These are phyloP conservation scores for Chloropsis hardwickii DNA, from an alignment of 2,113 vertebrate species.

Conservation along the genomic window DNA sequence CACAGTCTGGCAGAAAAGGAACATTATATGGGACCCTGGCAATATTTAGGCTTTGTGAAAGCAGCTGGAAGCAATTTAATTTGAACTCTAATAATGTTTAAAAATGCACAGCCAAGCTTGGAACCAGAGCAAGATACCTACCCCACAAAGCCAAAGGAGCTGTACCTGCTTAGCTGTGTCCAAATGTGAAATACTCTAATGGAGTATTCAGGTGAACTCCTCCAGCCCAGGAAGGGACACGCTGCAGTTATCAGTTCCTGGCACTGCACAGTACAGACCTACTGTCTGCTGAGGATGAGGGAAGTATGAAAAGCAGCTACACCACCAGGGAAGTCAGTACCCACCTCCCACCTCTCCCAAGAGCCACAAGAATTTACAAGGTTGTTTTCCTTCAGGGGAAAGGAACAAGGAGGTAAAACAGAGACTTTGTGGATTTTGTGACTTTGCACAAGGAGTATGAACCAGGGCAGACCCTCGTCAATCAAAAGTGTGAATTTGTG, in stretches of 20 bases:
- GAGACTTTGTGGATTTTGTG: background rate
- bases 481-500: background rate
- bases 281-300: rapidly evolving
- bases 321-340: background rate
- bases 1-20: background rate
- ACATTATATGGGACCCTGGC: background rate
- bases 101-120: background rate
- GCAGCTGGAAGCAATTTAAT: conserved; percentile 39
- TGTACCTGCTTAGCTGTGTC: background rate
- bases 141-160: background rate
- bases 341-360: background rate
- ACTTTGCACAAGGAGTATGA: background rate
- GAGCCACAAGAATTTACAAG: background rate
- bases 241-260: background rate
- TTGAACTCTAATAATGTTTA: background rate
- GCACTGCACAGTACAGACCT: background rate
- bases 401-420: background rate
- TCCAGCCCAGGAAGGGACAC: rapidly evolving
- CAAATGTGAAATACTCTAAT: background rate
- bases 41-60: background rate
- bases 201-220: background rate
- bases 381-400: background rate
- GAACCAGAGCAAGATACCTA: background rate
- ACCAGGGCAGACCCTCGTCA: background rate
- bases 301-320: background rate